These are phyloP conservation scores for Enteromius treurensis DNA, from an alignment of 2,797 vertebrate species.

Conservation along the genomic window DNA sequence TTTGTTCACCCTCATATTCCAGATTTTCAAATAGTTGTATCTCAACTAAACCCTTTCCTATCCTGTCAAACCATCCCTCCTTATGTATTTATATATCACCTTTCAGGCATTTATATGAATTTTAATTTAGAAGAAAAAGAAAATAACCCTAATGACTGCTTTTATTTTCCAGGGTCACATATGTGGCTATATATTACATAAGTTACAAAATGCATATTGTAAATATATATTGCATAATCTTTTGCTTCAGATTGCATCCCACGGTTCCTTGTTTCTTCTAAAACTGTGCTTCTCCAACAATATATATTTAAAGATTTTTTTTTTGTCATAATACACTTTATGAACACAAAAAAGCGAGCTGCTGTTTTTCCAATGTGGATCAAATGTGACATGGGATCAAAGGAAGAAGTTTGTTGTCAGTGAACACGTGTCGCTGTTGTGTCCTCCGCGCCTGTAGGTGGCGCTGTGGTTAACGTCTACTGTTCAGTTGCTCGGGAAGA, in stretches of 20 bases:
- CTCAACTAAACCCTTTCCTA: no score
- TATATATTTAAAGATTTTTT: neutral
- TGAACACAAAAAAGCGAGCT: slow-evolving; percentile 46
- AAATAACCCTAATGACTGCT: no score
- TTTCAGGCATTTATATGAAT: no score
- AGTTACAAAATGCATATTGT: no score
- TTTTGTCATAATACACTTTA: neutral
- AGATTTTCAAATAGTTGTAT: no score
- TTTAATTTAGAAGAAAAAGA: no score
- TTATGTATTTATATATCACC: no score
- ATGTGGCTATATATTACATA: no score
- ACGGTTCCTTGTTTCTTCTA: neutral
- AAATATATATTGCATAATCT: no score
- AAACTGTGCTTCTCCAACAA: neutral
- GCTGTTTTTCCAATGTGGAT: neutral
- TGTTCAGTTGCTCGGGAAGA: neutral
- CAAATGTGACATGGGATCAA: neutral
- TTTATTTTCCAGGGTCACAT: no score
- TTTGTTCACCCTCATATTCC: no score
- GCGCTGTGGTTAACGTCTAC: neutral
- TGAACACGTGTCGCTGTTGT: neutral
- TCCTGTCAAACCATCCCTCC: no score
- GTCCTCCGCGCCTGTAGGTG: slow-evolving; percentile 25
- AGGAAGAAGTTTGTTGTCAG: neutral
- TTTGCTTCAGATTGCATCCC: neutral